phyloP scores from a whole-genome alignment of 2,113 vertebrate species.

The Burhinus bistriatus region DNA sequence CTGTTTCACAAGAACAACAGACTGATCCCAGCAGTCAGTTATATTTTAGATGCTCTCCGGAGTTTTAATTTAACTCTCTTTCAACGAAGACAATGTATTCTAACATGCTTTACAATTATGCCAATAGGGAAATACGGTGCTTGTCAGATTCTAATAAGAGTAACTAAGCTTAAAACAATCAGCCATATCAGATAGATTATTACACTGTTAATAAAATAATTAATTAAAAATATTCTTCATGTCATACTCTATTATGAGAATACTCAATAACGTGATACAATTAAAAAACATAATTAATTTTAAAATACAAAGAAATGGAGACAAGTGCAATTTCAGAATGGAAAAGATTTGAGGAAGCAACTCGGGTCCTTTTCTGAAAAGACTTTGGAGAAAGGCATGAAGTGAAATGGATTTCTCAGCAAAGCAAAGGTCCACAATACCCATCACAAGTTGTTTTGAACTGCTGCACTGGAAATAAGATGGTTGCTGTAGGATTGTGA shows the following conservation, averaged over 20 bases:
- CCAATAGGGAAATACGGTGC: not conserved
- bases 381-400: not conserved
- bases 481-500: fast-evolving
- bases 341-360: not conserved
- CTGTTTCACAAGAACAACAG: not conserved
- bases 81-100: not conserved
- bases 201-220: not conserved
- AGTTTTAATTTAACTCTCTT: not conserved
- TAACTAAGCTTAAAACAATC: not conserved
- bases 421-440: not conserved
- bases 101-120: not conserved
- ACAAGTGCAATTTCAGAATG: not conserved
- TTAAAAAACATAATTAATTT: not conserved
- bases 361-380: not conserved
- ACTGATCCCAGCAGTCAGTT: not conserved
- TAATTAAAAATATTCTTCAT: not conserved
- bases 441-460: not conserved
- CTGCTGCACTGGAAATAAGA: not conserved
- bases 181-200: not conserved
- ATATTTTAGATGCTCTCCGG: not conserved
- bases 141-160: not conserved
- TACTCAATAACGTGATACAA: not conserved
- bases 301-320: not conserved
- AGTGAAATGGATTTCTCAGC: not conserved
- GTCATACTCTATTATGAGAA: not conserved